These are phyloP conservation scores for Sciurus vulgaris DNA, from an alignment of 2,797 vertebrate species.

Conservation along the genomic window DNA sequence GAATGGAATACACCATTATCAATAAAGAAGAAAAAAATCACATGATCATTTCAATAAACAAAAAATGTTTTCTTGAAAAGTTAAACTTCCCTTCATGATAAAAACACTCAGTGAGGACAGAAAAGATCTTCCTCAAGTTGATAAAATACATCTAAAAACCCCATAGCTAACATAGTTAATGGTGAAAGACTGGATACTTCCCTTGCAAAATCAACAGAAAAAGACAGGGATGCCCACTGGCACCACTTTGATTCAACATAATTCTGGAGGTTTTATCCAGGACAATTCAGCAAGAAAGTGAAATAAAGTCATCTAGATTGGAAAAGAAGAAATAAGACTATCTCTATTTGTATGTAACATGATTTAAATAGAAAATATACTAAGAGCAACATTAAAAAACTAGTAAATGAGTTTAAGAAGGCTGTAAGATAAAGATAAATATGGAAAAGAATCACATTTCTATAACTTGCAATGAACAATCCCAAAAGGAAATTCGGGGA, in stretches of 20 bases:
- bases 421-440: not conserved
- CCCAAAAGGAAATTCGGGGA: slow-evolving; percentile 12
- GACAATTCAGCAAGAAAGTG: not conserved
- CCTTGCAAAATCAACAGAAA: not conserved
- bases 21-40: not conserved
- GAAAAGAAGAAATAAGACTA: slow-evolving; percentile 8
- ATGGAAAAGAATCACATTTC: not conserved
- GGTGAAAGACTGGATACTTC: not conserved
- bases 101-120: not conserved
- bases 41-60: not conserved
- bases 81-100: slow-evolving; percentile 27
- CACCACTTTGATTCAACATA: not conserved
- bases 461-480: not conserved
- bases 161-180: not conserved
- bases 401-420: not conserved
- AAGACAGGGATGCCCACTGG: not conserved
- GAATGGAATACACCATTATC: not conserved
- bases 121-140: not conserved
- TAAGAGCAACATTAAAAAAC: not conserved
- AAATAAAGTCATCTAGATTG: not conserved
- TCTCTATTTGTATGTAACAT: not conserved
- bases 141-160: not conserved
- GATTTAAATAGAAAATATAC: not conserved
- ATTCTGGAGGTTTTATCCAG: not conserved
- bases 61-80: not conserved